Percentiles rank a stretch among this genome's conserved stretches.
Conservation (phyloP, 2,888 invertebrate genomes). For the Tachina fera region DNA sequence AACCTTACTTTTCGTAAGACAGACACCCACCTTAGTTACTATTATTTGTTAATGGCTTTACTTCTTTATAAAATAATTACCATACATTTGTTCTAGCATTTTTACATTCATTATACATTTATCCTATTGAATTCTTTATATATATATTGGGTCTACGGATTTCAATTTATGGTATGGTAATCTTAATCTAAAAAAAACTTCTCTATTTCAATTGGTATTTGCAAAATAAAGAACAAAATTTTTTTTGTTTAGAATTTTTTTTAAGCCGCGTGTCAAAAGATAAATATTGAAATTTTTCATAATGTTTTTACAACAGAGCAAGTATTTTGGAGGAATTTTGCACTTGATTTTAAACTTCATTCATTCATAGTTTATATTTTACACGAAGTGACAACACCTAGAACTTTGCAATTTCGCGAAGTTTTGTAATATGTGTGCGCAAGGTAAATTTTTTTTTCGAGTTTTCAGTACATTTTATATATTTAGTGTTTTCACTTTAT, state of each 20-base stretch:
- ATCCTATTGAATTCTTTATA: conserved; percentile 35
- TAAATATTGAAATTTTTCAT: not conserved
- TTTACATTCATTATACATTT: conserved; percentile 37
- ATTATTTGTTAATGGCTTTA: conserved; percentile 53
- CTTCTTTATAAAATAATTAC: conserved; percentile 38
- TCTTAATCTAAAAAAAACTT: conserved; percentile 27
- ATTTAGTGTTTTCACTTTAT: too few relatives aligned
- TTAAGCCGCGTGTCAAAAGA: conserved; percentile 31
- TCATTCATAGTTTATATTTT: too few relatives aligned
- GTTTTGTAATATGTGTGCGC: too few relatives aligned
- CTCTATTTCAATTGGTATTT: conserved; percentile 74
- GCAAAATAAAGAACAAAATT: conserved; percentile 75
- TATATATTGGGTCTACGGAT: conserved; percentile 52
- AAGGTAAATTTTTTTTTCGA: too few relatives aligned
- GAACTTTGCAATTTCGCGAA: too few relatives aligned
- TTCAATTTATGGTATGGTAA: conserved; percentile 64
- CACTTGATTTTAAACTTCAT: not conserved
- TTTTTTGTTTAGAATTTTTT: conserved; percentile 52
- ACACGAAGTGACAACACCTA: too few relatives aligned
- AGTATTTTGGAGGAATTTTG: conserved; percentile 54
- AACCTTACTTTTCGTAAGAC: conserved; percentile 52
- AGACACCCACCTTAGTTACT: conserved; percentile 10
- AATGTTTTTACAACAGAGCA: conserved; percentile 20
- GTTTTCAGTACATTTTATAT: too few relatives aligned
- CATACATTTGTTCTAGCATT: conserved; percentile 54